Evolutionary conservation across 2,113 vertebrate genomes (phyloP), one percentile per base, ranked within the genome.

Genomic region (Leucoraja erinaceus): DNA sequence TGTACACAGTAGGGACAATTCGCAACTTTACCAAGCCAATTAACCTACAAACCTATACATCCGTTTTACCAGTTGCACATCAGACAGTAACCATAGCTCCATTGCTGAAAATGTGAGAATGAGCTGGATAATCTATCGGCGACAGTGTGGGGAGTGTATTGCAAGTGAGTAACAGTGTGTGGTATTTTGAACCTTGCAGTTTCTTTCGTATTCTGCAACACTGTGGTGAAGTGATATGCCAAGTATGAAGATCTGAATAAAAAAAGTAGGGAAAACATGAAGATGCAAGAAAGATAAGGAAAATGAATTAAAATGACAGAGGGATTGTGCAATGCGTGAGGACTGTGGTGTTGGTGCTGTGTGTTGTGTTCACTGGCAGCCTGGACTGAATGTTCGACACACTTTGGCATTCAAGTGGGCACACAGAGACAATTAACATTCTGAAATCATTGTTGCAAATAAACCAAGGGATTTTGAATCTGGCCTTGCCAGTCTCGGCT

Each of bases 361-460:
- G 79, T 83, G 79, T 83, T 47, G 56, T 38, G 5, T 83, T 83
- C 66, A 3, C 84, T 90, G 59, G 84, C 84, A 66, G 84, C n/a
- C n/a, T 9, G n/a, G 84, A 31, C 14, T 14, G 61, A 66, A 63
- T 3, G 14, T 90, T 61, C 61, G 31, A 47, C 14, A 14, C 84
- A 66, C 84, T 68, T 61, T 90, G 84, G 84, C 84, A 90, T 66
- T 90, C 84, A 66, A 33, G n/a, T 90, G 86, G 86, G 86, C 33
- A 90, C 5, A 56, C 66, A n/a, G 86, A 90, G n/a, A 38, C 86
- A 90, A 90, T 90, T 90, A 90, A 90, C 68, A 90, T 90, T 66
- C 86, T 90, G 28, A 90, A 90, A 70, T 90, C 66, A 12, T 68
- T 33, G 63, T 70, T 70, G 31, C 33, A 63, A 33, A 28, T 18